Conservation (phyloP, 2,797 vertebrate species). For the Cygnus olor region DNA sequence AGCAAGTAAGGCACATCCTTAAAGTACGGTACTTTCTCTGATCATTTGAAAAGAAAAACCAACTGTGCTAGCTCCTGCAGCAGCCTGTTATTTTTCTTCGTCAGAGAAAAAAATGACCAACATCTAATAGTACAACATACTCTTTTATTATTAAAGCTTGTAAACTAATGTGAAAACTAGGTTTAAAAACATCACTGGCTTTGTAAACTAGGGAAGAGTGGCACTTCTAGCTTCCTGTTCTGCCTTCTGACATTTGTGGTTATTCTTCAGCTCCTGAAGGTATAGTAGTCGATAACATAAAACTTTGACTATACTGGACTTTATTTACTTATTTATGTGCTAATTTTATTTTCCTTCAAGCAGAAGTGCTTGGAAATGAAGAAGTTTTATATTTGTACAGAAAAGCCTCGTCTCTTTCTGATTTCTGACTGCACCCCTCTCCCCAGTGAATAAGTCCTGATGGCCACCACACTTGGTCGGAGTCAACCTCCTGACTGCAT, state of each 20-base stretch:
- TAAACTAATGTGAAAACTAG: neutral
- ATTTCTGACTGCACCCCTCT: rapidly evolving
- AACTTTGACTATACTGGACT: neutral
- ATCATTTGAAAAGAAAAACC: slow-evolving; percentile 38
- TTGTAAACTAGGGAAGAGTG: neutral
- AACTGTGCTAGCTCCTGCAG: slow-evolving; percentile 60
- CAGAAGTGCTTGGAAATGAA: neutral
- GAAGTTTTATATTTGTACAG: neutral
- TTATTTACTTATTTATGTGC: neutral
- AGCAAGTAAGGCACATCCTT: slow-evolving; percentile 55
- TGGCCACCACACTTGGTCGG: neutral
- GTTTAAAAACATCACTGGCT: slow-evolving; percentile 18
- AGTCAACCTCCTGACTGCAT: neutral
- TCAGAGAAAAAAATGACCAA: slow-evolving; percentile 50
- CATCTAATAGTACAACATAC: neutral
- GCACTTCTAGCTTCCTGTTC: neutral
- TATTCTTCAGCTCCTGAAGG: neutral
- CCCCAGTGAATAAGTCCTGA: neutral
- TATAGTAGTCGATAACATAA: neutral
- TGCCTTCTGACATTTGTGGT: neutral
- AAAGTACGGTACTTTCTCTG: slow-evolving; percentile 65
- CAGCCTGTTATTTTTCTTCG: slow-evolving; percentile 35
- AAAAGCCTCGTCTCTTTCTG: neutral
- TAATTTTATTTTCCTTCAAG: neutral
- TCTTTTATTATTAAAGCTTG: slow-evolving; percentile 45